phyloP scores from a whole-genome alignment of 2,113 vertebrate species.

The Spea bombifrons region DNA sequence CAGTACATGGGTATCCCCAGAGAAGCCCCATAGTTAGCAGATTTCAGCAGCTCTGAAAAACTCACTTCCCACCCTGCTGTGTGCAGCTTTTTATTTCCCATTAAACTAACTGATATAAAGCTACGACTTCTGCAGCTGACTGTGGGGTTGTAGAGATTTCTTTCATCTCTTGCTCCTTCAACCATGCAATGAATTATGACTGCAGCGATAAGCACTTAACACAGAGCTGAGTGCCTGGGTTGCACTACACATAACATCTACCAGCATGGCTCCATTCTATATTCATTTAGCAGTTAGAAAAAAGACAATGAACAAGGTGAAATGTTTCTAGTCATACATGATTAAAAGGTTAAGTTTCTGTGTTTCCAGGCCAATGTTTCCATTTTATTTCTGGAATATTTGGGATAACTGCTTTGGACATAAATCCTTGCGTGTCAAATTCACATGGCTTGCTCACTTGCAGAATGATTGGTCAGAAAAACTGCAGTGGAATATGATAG shows the following conservation, averaged over 20 bases:
- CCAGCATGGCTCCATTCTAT: slow-evolving; percentile 32
- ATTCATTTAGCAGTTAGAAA: slow-evolving; percentile 27
- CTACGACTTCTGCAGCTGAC: slow-evolving; percentile 34
- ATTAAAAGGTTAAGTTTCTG: not conserved
- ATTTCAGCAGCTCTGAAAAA: not conserved
- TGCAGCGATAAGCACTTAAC: slow-evolving; percentile 44
- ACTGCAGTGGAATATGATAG: too few relatives aligned
- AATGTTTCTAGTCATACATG: slow-evolving; percentile 35
- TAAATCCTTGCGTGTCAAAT: too few relatives aligned
- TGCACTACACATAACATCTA: slow-evolving; percentile 42
- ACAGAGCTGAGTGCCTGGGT: slow-evolving; percentile 39
- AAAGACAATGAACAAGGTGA: slow-evolving; percentile 7
- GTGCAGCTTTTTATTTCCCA: slow-evolving; percentile 31
- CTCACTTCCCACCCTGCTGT: slow-evolving; percentile 22
- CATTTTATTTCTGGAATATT: too few relatives aligned
- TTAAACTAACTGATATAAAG: slow-evolving; percentile 38
- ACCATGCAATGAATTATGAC: slow-evolving; percentile 44
- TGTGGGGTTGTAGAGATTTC: slow-evolving; percentile 34
- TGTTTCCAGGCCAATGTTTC: too few relatives aligned
- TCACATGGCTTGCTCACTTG: too few relatives aligned
- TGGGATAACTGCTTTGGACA: too few relatives aligned
- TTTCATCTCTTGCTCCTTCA: slow-evolving; percentile 41
- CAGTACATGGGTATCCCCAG: not conserved
- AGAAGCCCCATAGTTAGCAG: too few relatives aligned
- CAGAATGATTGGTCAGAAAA: too few relatives aligned